phyloP scores from a whole-genome alignment of 2,113 vertebrate species.

The Plecotus auritus region DNA sequence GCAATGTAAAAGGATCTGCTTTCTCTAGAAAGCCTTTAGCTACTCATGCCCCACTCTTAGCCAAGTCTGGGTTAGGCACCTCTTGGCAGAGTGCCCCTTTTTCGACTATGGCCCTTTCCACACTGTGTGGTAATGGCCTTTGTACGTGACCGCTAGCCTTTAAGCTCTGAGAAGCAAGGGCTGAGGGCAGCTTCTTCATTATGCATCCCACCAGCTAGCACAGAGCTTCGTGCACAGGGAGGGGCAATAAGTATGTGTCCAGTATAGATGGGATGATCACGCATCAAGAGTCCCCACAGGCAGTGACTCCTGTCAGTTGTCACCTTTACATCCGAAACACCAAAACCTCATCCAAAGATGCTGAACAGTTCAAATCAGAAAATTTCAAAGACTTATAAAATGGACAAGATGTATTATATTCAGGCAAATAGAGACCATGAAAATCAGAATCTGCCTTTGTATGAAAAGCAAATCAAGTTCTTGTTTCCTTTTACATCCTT shows the following conservation, averaged over 20 bases:
- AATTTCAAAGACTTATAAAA: neutral
- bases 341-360: neutral
- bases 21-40: neutral
- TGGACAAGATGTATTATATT: neutral
- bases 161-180: neutral
- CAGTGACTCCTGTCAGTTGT: neutral
- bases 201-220: too few relatives aligned
- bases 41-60: neutral
- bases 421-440: neutral
- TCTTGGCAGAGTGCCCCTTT: neutral
- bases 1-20: too few relatives aligned
- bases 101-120: too few relatives aligned
- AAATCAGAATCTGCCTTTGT: neutral
- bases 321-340: neutral
- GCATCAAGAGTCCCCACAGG: neutral
- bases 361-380: neutral
- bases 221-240: neutral
- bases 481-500: neutral
- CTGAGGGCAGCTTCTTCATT: neutral
- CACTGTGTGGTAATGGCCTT: neutral
- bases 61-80: neutral
- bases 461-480: slow-evolving; percentile 21
- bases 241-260: neutral
- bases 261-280: neutral
- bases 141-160: neutral